Base-by-base conservation (phyloP, 2,888 invertebrate species). In the Ormia ochracea region DNA sequence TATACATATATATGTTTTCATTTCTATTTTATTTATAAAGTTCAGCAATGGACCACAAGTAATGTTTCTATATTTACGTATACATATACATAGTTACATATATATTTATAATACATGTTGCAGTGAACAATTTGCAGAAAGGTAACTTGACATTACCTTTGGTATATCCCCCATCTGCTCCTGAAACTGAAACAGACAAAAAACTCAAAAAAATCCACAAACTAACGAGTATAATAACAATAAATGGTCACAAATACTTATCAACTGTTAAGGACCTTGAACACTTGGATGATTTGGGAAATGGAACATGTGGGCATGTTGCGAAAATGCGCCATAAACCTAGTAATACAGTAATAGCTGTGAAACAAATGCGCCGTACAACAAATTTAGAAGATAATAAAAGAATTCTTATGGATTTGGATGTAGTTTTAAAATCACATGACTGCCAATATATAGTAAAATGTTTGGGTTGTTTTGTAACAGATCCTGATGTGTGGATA, bases 301-400 rank as follows among this genome's bases (percentile, higher is more conserved):
- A 95, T 88, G 98, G 98, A 12, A 98, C 98, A 12, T 99, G 98
- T 89, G 99, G 99, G 7, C 98, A 98, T 89, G 99, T 99, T 7
- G 96, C 98, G 36, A 98, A 98, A 91, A 98, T 98, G 98, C 91
- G 93, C 83, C 98, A 98, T 89, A 94, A 92, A 88, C 94, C 95
- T 0, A 97, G 97, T 78, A 92, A 92, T 41, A 93, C 94, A 84
- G 93, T 96, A 72, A 96, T 98, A 86, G 98, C 98, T 83, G 98
- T 98, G 3, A 98, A 98, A 93, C 97, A 97, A 94, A 99, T 99
- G 99, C 93, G 98, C 81, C 93, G 98, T 54, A 98, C 98, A 1
- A 97, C 98, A 17, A 98, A 98, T 89, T 93, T 94, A 0, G 99
- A 99, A 89, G 99, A 99, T 90, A 98, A 97, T 83, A 99, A 99